Percentiles rank a stretch among this genome's conserved stretches.
These are phyloP conservation scores for Thereva nobilitata DNA, from an alignment of 2,888 invertebrate genomes.

Conservation along the genomic window DNA sequence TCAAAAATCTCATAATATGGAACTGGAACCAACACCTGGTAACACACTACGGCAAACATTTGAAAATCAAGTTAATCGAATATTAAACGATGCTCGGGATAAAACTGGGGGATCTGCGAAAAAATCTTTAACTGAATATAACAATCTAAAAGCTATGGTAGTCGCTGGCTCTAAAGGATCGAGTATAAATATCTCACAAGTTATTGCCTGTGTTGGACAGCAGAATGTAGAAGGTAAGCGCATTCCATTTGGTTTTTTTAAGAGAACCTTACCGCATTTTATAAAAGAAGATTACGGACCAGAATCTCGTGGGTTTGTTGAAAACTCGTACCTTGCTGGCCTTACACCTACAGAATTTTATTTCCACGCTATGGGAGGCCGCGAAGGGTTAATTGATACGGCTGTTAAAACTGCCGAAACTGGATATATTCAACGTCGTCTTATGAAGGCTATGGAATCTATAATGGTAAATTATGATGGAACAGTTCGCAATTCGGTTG, in stretches of 20 bases:
- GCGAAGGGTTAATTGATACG: slow-evolving; percentile 99
- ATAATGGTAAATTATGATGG: slow-evolving; percentile 99
- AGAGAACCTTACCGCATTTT: slow-evolving; percentile 97
- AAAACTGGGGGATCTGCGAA: slow-evolving; percentile 99
- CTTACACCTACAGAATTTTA: slow-evolving; percentile 99
- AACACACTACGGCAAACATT: slow-evolving; percentile 98
- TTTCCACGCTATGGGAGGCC: slow-evolving; percentile 99
- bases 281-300: slow-evolving; percentile 99
- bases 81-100: slow-evolving; percentile 99
- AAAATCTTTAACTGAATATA: slow-evolving; percentile 98
- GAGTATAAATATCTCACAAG: slow-evolving; percentile 99
- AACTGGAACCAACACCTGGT: slow-evolving; percentile 97
- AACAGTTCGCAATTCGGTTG: slow-evolving; percentile 95
- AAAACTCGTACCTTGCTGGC: slow-evolving; percentile 99
- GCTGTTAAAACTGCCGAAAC: slow-evolving; percentile 99
- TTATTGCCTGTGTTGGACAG: slow-evolving; percentile 99
- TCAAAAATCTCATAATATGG: slow-evolving; percentile 99
- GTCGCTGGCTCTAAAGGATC: slow-evolving; percentile 99
- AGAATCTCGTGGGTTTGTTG: slow-evolving; percentile 98
- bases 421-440: slow-evolving; percentile 98
- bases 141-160: slow-evolving; percentile 99
- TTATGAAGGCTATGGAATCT: slow-evolving; percentile 99
- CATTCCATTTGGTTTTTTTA: slow-evolving; percentile 98
- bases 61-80: slow-evolving; percentile 98
- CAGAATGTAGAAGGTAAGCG: slow-evolving; percentile 99